Conservation (phyloP, 2,113 vertebrate species). For the Chrysochloris asiatica region DNA sequence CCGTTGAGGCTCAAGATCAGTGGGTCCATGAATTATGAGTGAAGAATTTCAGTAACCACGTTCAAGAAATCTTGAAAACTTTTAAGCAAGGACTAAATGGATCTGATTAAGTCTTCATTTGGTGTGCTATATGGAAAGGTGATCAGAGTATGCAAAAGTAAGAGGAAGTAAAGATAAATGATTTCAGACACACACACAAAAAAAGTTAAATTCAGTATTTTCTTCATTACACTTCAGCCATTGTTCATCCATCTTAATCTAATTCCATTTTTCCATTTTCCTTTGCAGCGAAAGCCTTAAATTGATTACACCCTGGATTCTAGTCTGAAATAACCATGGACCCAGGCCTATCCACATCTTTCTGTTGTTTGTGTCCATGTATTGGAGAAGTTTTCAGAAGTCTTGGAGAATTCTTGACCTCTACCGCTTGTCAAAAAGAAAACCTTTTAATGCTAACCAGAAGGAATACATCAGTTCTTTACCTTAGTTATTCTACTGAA, state of each 20-base stretch:
- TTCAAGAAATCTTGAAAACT: background rate
- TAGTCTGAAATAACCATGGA: background rate
- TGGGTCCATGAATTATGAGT: background rate
- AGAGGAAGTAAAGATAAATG: background rate
- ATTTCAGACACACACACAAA: background rate
- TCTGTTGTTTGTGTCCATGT: background rate
- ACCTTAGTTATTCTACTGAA: background rate
- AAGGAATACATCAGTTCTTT: background rate
- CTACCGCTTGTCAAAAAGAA: background rate
- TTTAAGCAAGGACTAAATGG: background rate
- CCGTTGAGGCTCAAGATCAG: background rate
- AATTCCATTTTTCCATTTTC: constrained; percentile 16
- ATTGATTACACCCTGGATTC: background rate
- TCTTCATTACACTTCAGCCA: background rate
- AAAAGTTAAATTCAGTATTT: constrained; percentile 20
- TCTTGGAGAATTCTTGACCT: background rate
- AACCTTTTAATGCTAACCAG: background rate
- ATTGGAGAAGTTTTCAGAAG: background rate
- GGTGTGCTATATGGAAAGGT: background rate
- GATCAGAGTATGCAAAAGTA: background rate
- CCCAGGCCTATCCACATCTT: background rate
- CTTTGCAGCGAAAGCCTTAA: constrained; percentile 1
- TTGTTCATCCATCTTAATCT: background rate
- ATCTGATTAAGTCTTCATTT: background rate
- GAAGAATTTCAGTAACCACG: background rate